Evolutionary conservation across 2,797 vertebrate species (phyloP).

Genomic region (Microctenopoma lineatum): DNA sequence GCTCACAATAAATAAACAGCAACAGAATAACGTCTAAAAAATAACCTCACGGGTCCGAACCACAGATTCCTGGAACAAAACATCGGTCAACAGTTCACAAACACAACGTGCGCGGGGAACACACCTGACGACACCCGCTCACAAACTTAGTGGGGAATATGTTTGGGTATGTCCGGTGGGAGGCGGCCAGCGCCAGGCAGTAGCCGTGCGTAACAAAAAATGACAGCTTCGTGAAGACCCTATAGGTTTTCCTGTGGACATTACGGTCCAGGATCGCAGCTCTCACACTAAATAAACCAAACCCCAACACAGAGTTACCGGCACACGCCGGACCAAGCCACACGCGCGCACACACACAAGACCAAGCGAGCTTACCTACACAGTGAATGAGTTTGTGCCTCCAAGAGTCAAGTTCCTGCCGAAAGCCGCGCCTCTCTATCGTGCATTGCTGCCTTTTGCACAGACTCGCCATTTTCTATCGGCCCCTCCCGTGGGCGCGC

Average conservation of each 20-base stretch:
- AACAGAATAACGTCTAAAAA: conserved; percentile 58
- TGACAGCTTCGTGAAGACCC: conserved; percentile 61
- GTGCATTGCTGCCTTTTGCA: conserved; percentile 92
- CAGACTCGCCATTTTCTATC: conserved; percentile 97
- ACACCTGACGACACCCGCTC: conserved; percentile 1
- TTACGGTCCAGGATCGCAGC: conserved; percentile 42
- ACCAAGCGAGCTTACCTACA: conserved; percentile 90
- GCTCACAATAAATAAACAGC: conserved; percentile 87
- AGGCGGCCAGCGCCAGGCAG: conserved; percentile 58
- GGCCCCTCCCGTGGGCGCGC: conserved; percentile 85
- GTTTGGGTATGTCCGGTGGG: conserved; percentile 62
- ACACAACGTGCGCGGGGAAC: background rate
- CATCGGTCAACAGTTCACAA: background rate
- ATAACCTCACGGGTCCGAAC: background rate
- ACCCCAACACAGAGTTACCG: conserved; percentile 40
- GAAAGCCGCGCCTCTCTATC: conserved; percentile 93
- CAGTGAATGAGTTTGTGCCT: conserved; percentile 92
- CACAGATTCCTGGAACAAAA: background rate
- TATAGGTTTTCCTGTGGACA: conserved; percentile 49
- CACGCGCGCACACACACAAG: conserved; percentile 66
- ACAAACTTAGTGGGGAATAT: conserved; percentile 49
- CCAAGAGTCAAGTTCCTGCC: conserved; percentile 95
- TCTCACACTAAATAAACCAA: conserved; percentile 12
- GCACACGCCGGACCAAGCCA: conserved; percentile 21
- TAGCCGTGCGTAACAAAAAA: conserved; percentile 66